phyloP scores from a whole-genome alignment of 1,140 invertebrate species.

The Wiebesia pumilae region DNA sequence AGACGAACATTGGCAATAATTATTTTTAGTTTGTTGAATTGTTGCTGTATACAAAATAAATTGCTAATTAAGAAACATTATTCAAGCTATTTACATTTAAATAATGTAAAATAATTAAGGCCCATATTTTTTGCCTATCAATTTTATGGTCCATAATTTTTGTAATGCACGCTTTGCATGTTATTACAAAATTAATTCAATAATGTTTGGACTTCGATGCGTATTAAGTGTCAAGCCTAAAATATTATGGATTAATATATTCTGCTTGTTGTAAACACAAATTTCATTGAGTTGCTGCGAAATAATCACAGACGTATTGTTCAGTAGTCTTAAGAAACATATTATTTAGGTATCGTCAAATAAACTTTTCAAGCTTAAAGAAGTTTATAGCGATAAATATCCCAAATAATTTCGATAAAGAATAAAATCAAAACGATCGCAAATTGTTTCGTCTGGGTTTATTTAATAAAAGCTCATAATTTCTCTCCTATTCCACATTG shows the following conservation, averaged over 20 bases:
- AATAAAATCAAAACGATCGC: too few species aligned
- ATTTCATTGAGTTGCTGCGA: neutral
- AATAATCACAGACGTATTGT: neutral
- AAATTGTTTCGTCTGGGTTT: too few species aligned
- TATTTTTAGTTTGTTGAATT: neutral
- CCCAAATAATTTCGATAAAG: too few species aligned
- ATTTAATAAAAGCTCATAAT: too few species aligned
- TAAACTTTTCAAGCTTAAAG: too few species aligned
- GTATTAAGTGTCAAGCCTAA: neutral
- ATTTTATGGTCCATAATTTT: neutral
- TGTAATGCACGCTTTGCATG: neutral
- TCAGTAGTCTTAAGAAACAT: neutral
- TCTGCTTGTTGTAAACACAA: neutral
- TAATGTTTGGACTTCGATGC: neutral
- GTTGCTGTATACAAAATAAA: neutral
- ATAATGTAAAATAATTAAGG: neutral
- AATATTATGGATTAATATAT: neutral
- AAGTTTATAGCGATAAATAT: too few species aligned
- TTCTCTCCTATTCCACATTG: too few species aligned
- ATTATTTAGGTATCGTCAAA: neutral
- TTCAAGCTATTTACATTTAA: neutral
- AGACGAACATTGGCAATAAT: neutral
- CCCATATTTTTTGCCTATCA: neutral
- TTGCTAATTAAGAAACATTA: neutral
- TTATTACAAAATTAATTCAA: neutral